Evolutionary conservation across 1,140 invertebrate genomes (phyloP), one percentile per base, ranked within the genome.

Genomic region (Leguminivora glycinivorella): DNA sequence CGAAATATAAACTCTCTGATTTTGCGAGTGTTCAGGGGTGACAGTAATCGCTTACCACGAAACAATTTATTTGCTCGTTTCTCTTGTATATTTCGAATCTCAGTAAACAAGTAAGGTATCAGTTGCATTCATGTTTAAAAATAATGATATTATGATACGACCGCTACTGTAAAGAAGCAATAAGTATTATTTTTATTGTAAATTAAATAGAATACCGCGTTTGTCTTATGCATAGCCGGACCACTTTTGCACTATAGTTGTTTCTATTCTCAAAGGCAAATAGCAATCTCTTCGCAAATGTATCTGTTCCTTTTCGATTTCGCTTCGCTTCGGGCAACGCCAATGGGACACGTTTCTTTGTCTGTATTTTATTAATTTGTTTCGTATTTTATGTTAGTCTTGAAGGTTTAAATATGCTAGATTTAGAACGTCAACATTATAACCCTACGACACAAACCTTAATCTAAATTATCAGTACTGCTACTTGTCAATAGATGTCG

Each of bases 221-320:
- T 0, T 17, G 19, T 22, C 19, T 22, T 52, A 52, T 19, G 19
- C 19, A 22, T 52, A 52, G 17, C 19, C 9, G 17, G 19, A 22
- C 47, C 47, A 22, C 47, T 52, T 52, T 52, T 52, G 43, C 47
- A 19, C 47, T n/a, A 52, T 52, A 17, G 47, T 52, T 52, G 47
- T 52, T 22, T 52, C 47, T 52, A 52, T 52, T 52, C 47, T 52
- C 47, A 52, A 52, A 52, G 47, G 47, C 47, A 52, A 52, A 52
- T 52, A 52, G 47, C 47, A 52, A 52, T 52, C 19, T 52, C 19
- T 52, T 52, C 17, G 47, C 19, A 22, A 52, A 52, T 52, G 47
- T 52, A 52, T 52, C 47, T 52, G 19, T 52, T 52, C 47, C 47
- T 22, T 52, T 52, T 52, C 47, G 47, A 52, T 52, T 52, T 43